Conservation (phyloP, 2,888 invertebrate species). For the Drosophila hamatofila region DNA sequence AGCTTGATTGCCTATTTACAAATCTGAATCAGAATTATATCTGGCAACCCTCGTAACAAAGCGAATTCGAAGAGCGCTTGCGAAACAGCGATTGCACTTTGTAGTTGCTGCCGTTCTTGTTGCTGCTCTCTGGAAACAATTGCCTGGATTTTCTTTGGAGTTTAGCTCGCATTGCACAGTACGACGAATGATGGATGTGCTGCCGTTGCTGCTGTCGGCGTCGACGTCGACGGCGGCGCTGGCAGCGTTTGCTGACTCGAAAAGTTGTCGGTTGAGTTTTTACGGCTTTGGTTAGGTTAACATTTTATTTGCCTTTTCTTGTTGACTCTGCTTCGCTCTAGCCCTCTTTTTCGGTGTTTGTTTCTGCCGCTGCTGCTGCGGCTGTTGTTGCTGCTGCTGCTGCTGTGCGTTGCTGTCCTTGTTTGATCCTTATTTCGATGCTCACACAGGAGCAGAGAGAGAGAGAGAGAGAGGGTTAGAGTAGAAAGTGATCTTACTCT, state of each 20-base stretch:
- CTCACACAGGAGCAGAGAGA: not conserved
- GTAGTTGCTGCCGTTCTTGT: conserved; percentile 28
- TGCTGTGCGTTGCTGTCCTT: conserved; percentile 32
- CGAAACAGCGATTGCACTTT: conserved; percentile 42
- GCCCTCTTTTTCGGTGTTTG: conserved; percentile 20
- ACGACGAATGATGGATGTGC: conserved; percentile 72
- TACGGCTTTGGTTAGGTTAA: conserved; percentile 66
- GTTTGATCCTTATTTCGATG: conserved; percentile 42
- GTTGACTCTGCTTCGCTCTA: conserved; percentile 52
- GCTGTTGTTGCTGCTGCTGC: too few relatives aligned
- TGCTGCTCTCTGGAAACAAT: conserved; percentile 52
- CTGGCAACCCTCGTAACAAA: conserved; percentile 26
- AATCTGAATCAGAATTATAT: not conserved
- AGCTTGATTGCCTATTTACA: not conserved
- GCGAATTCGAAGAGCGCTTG: conserved; percentile 37
- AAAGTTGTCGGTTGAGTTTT: conserved; percentile 79
- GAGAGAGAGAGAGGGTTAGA: not conserved
- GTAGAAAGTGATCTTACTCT: conserved; percentile 20
- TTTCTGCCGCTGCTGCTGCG: conserved; percentile 15
- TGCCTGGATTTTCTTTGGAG: conserved; percentile 48
- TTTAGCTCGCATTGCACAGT: conserved; percentile 54
- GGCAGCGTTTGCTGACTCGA: conserved; percentile 52
- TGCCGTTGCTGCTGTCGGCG: conserved; percentile 31
- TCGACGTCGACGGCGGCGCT: conserved; percentile 12
- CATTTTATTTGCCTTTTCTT: conserved; percentile 65